Evolutionary conservation across 2,113 vertebrate species (phyloP).

Genomic region (Delphinus delphis): DNA sequence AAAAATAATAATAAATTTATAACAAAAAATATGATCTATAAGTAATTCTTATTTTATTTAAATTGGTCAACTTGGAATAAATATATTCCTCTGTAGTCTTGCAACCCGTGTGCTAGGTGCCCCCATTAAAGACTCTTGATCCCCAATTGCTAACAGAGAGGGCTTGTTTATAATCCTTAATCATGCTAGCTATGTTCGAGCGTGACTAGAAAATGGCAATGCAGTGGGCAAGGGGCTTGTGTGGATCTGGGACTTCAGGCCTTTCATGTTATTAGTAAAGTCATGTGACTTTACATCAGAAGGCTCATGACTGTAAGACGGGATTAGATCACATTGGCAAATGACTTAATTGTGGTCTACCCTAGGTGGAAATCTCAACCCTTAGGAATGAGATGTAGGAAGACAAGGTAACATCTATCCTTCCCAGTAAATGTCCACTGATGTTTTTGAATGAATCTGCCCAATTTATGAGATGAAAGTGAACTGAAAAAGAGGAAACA

Average conservation of each 20-base stretch:
- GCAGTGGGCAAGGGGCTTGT: fast-evolving
- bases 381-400: neutral
- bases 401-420: no score
- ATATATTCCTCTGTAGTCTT: neutral
- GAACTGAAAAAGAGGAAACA: neutral
- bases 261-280: fast-evolving
- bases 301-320: neutral
- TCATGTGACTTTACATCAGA: neutral
- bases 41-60: neutral
- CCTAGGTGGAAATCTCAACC: neutral
- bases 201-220: fast-evolving
- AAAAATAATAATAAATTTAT: no score
- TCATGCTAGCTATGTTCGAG: no score
- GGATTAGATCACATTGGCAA: neutral
- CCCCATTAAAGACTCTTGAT: neutral
- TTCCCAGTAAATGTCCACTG: neutral
- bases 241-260: neutral
- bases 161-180: neutral
- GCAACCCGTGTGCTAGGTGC: fast-evolving
- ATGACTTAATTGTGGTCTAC: neutral
- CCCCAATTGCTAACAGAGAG: fast-evolving
- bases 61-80: neutral
- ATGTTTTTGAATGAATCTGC: neutral
- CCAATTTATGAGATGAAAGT: neutral
- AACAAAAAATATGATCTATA: neutral